Evolutionary conservation across 2,888 invertebrate genomes (phyloP), one percentile per base, ranked within the genome.

Genomic region (Rhagonycha fulva): DNA sequence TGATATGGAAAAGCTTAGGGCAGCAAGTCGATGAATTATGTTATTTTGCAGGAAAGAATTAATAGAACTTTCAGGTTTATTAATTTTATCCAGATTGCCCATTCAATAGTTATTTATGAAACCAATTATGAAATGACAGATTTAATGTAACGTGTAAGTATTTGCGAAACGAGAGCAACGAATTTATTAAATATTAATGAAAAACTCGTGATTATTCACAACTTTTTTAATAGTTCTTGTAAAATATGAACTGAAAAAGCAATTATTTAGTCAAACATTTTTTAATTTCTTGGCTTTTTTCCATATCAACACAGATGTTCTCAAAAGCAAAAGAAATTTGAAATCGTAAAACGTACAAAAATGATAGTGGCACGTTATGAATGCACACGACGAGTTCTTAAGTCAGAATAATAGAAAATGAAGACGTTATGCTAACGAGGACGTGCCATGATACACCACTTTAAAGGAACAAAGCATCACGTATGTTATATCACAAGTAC

Each of bases 381-480:
- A 47, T 9, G 47, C n/a, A 47, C 47, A 47, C 47, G 47, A 47
- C 47, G 47, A 47, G n/a, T 47, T 47, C 47, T 47, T n/a, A 47
- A 67, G 66, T 28, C 24, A 62, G 70, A 60, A 76, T 70, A 73
- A 76, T 74, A 62, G 28, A 28, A 19, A 71, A 68, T 76, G 76
- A 76, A 74, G 76, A 76, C 73, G 74, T 71, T 71, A 74, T 76
- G 76, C 74, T 76, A 76, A 76, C 73, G 74, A 76, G 76, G 68
- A 76, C 74, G 68, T 76, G 76, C 63, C 68, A 67, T 62, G 74
- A 74, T 68, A 76, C 73, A 62, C 76, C 71, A 76, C 73, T 74
- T 71, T 66, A 70, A 26, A 62, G 71, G 71, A 76, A 76, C 74
- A 74, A 74, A 76, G 76, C 74, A 61, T 62, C 73, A 26, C 68